Evolutionary conservation across 2,888 invertebrate species (phyloP), one percentile per base, ranked within the genome.

Genomic region (Rutpela maculata): DNA sequence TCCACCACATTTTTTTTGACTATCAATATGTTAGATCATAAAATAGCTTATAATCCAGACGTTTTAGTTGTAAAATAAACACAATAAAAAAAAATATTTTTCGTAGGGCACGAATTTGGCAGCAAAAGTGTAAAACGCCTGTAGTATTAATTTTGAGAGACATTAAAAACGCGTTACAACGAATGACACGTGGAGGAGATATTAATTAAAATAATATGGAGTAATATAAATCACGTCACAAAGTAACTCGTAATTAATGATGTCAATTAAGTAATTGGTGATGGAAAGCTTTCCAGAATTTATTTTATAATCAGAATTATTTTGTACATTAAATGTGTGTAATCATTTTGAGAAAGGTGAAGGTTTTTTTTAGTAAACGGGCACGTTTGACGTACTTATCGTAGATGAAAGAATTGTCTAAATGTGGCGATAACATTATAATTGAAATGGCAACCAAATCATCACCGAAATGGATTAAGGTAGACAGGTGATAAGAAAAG

Each of bases 371-470:
- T 4, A 17, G 50, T n/a, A 12, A 50, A 7, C 50, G 50, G 1
- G 50, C 4, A 17, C 50, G 50, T 1, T 50, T 50, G 50, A 50
- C 50, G 50, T 6, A 50, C n/a, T n/a, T 50, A 43, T 43, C 43
- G 1, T 15, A 43, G 50, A 17, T 50, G n/a, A 50, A 50, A 4
- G n/a, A 50, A 50, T 50, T 50, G 50, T 50, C 50, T 50, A 50
- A 50, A 50, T 3, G n/a, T 50, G 6, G 50, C 50, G 50, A 50
- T 50, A 50, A 50, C 12, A 50, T n/a, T 50, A 17, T 50, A 50
- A 50, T 50, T n/a, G 50, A 50, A 50, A 50, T 50, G 50, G 50
- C 50, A 50, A 50, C 50, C 15, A n/a, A 50, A 50, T n/a, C 50
- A 6, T 15, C n/a, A 6, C 5, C n/a, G 50, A n/a, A 50, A n/a